phyloP scores from a whole-genome alignment of 2,888 invertebrate genomes.

The Chrysomela aeneicollis region DNA sequence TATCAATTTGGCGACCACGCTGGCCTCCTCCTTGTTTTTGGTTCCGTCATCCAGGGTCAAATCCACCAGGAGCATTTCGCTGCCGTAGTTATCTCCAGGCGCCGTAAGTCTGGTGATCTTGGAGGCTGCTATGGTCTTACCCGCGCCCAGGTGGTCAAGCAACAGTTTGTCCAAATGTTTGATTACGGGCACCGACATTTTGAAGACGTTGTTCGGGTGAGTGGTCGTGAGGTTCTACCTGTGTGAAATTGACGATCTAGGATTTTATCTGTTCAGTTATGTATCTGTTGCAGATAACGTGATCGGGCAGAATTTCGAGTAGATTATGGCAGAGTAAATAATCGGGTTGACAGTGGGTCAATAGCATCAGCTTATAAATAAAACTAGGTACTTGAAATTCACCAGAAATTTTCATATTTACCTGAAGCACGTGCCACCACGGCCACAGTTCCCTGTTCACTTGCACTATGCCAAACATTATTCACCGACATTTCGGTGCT shows the following conservation, averaged over 20 bases:
- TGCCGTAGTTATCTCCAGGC: slow-evolving; percentile 68
- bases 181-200: slow-evolving; percentile 18
- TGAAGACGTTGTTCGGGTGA: background rate
- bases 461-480: no score
- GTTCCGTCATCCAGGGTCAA: slow-evolving; percentile 29
- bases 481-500: no score
- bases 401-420: no score
- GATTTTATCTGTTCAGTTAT: background rate
- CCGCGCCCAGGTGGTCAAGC: background rate
- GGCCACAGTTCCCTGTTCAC: no score
- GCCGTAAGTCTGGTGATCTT: slow-evolving; percentile 58
- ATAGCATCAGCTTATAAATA: no score
- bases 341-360: no score
- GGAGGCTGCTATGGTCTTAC: slow-evolving; percentile 14
- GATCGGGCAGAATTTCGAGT: background rate
- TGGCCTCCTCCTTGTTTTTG: slow-evolving; percentile 43
- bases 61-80: slow-evolving; percentile 60
- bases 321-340: no score
- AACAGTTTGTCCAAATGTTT: slow-evolving; percentile 22
- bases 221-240: background rate
- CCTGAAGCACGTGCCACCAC: no score
- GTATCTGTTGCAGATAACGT: no score
- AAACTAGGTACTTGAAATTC: no score
- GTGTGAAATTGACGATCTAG: background rate
- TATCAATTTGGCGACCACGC: slow-evolving; percentile 66